Conservation (phyloP, 2,888 invertebrate genomes). For the Pandemis cinnamomeana region DNA sequence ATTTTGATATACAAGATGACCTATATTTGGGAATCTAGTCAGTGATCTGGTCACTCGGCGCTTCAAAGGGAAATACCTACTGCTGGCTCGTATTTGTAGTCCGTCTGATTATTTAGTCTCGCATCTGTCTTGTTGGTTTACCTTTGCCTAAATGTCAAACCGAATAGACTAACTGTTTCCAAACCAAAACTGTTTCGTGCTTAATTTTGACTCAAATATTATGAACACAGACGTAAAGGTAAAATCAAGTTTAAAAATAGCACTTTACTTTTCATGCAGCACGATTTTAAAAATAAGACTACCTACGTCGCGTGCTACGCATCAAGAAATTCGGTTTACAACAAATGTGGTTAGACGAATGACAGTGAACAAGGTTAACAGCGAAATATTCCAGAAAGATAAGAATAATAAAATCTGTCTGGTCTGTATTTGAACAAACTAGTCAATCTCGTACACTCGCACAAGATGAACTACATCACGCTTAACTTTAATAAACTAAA, state of each 20-base stretch:
- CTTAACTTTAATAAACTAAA: not conserved
- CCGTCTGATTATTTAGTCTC: not conserved
- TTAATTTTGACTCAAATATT: no score
- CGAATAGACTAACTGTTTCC: not conserved
- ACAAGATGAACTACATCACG: not conserved
- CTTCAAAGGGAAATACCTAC: not conserved
- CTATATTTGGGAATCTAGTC: conserved; percentile 10
- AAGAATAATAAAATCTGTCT: conserved; percentile 1
- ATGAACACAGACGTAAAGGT: no score
- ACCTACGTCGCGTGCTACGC: not conserved
- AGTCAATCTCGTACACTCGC: not conserved
- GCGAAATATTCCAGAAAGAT: not conserved
- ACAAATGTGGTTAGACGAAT: not conserved
- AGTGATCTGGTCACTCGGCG: conserved; percentile 9
- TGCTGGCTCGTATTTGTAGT: not conserved
- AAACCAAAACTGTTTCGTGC: no score
- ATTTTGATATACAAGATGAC: conserved; percentile 36
- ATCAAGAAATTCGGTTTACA: not conserved
- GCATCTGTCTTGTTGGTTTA: not conserved
- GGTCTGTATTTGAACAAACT: not conserved
- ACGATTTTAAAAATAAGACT: no score
- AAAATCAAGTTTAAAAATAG: no score
- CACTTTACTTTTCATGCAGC: no score
- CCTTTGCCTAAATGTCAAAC: not conserved
- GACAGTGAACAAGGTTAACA: not conserved